A percentile compares a stretch with the other conserved stretches of the same genome.
These are phyloP conservation scores for Agonopterix alstromeriana DNA, from an alignment of 2,888 invertebrate species.

Conservation along the genomic window DNA sequence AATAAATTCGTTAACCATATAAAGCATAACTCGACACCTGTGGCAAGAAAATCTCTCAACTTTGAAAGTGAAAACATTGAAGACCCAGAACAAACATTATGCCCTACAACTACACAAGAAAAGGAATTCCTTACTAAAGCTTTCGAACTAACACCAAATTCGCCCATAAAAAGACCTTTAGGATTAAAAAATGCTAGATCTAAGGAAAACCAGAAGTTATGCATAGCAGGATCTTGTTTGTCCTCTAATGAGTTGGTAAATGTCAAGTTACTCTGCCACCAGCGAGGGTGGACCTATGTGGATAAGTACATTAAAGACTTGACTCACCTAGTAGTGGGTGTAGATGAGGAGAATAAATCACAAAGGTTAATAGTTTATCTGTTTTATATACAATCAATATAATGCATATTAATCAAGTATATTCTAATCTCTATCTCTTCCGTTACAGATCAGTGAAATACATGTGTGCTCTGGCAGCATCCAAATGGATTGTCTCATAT, in stretches of 20 bases:
- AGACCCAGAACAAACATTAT: slow-evolving; percentile 44
- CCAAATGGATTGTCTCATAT: slow-evolving; percentile 75
- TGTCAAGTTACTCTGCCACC: slow-evolving; percentile 40
- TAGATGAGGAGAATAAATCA: slow-evolving; percentile 56
- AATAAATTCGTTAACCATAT: slow-evolving; percentile 54
- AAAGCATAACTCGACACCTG: slow-evolving; percentile 58
- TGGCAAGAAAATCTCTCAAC: slow-evolving; percentile 56
- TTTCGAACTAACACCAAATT: slow-evolving; percentile 41
- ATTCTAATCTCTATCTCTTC: neutral
- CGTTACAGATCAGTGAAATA: slow-evolving; percentile 68
- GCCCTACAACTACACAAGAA: slow-evolving; percentile 55
- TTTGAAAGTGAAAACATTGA: slow-evolving; percentile 33
- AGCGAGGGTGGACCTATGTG: slow-evolving; percentile 40
- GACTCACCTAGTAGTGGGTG: slow-evolving; percentile 63
- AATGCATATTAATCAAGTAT: neutral
- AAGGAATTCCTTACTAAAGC: slow-evolving; percentile 55
- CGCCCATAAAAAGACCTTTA: slow-evolving; percentile 21
- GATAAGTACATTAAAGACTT: slow-evolving; percentile 49
- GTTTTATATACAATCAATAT: neutral
- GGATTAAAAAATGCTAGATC: slow-evolving; percentile 15
- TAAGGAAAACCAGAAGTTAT: slow-evolving; percentile 22
- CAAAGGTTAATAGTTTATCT: slow-evolving; percentile 39
- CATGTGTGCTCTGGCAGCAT: slow-evolving; percentile 73
- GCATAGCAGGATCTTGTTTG: slow-evolving; percentile 54
- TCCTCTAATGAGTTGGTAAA: slow-evolving; percentile 28